phyloP scores from a whole-genome alignment of 2,888 invertebrate species.

The Leucoma salicis region DNA sequence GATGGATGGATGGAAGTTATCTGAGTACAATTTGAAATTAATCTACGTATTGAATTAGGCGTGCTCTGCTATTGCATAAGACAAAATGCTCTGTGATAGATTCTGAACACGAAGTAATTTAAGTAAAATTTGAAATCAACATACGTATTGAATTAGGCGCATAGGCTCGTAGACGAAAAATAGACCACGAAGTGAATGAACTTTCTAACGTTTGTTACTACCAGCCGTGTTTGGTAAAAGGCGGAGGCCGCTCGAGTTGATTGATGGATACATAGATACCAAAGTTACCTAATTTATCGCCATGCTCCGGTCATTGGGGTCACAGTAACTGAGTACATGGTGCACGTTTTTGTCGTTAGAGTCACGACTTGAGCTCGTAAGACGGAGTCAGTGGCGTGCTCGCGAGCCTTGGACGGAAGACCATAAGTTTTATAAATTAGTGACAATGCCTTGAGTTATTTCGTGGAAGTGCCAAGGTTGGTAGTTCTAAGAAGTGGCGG shows the following conservation, averaged over 20 bases:
- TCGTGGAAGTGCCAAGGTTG: conserved; percentile 76
- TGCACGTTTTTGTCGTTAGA: conserved; percentile 29
- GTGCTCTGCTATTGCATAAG: too few relatives aligned
- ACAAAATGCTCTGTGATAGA: too few relatives aligned
- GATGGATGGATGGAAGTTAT: too few relatives aligned
- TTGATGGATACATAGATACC: conserved; percentile 53
- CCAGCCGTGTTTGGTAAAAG: conserved; percentile 40
- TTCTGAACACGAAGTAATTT: too few relatives aligned
- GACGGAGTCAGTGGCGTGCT: conserved; percentile 32
- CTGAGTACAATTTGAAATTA: too few relatives aligned
- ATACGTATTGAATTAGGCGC: conserved; percentile 18
- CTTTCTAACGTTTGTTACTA: conserved; percentile 53
- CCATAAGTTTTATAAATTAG: conserved; percentile 77
- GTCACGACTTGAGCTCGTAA: conserved; percentile 42
- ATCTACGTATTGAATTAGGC: too few relatives aligned
- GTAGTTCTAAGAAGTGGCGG: conserved; percentile 71
- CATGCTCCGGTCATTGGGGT: conserved; percentile 45
- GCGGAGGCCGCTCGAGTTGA: conserved; percentile 46
- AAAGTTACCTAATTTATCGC: conserved; percentile 46
- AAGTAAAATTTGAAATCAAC: conserved; percentile 23
- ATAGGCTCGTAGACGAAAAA: conserved; percentile 45
- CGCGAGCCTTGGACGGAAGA: conserved; percentile 62
- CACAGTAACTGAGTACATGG: conserved; percentile 49
- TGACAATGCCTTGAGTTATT: conserved; percentile 77
- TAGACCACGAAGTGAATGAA: conserved; percentile 67